Percentiles rank a stretch among this genome's conserved stretches.
These are phyloP conservation scores for Mungos mungo DNA, from an alignment of 2,113 vertebrate genomes.

Conservation along the genomic window DNA sequence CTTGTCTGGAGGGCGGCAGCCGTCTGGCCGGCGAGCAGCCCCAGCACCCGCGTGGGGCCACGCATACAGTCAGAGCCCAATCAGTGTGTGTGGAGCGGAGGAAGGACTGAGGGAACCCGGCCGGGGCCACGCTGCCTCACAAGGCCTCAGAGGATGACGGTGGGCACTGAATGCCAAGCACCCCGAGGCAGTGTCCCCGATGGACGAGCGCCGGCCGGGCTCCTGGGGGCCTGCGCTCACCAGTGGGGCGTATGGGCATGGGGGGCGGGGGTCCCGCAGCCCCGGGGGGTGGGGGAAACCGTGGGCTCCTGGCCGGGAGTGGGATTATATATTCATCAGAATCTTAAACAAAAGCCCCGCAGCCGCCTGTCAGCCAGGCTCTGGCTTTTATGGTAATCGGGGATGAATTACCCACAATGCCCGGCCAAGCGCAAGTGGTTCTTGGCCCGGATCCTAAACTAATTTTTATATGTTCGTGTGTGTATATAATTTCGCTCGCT, in stretches of 20 bases:
- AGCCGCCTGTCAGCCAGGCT: slow-evolving; percentile 75
- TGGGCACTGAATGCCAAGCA: background rate
- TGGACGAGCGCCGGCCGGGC: background rate
- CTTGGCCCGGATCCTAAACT: slow-evolving; percentile 86
- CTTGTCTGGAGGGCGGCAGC: background rate
- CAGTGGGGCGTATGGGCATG: background rate
- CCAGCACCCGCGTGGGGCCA: rapidly evolving
- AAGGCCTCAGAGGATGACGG: background rate
- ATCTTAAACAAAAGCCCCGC: slow-evolving; percentile 81
- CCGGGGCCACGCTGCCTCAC: background rate
- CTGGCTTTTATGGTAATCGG: slow-evolving; percentile 84
- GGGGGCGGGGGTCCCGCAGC: background rate
- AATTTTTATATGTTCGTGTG: slow-evolving; percentile 83
- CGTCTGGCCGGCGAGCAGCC: rapidly evolving
- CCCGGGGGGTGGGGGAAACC: rapidly evolving
- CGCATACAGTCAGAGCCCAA: background rate
- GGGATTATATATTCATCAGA: slow-evolving; percentile 75
- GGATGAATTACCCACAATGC: slow-evolving; percentile 87
- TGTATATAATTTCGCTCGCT: slow-evolving; percentile 72
- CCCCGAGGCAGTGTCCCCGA: too few species aligned
- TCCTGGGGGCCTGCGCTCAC: background rate
- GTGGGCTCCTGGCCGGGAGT: background rate
- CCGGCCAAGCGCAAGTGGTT: slow-evolving; percentile 80
- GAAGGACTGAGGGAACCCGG: rapidly evolving
- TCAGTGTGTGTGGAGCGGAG: rapidly evolving